These are phyloP conservation scores for Neomonachus schauinslandi DNA, from an alignment of 2,113 vertebrate genomes.

Conservation along the genomic window DNA sequence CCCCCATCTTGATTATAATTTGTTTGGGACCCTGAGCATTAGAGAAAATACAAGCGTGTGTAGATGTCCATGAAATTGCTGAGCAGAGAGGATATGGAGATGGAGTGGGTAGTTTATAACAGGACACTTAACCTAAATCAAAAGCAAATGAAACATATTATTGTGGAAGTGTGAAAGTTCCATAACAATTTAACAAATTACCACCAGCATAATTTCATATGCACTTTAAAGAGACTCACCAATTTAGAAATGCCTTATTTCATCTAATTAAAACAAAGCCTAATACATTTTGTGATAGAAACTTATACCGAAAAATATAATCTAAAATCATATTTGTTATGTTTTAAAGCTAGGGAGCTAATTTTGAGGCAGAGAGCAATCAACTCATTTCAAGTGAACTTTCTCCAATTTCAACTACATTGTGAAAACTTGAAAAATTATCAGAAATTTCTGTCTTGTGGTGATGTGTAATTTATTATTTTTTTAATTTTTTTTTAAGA, in stretches of 20 bases:
- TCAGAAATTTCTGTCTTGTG: neutral
- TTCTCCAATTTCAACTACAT: constrained; percentile 25
- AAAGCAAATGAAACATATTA: constrained; percentile 63
- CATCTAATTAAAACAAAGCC: constrained; percentile 70
- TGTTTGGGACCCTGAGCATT: neutral
- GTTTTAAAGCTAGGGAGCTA: constrained; percentile 36
- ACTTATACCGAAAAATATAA: constrained; percentile 46
- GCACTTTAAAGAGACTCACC: constrained; percentile 67
- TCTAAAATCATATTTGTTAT: constrained; percentile 57
- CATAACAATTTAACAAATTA: constrained; percentile 76
- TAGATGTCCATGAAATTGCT: neutral
- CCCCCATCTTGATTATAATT: neutral
- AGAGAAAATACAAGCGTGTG: neutral
- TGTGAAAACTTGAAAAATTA: constrained; percentile 25
- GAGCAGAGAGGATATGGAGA: neutral
- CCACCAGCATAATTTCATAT: constrained; percentile 49
- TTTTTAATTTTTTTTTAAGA: too few species aligned
- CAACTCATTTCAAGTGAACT: neutral
- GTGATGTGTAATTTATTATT: neutral
- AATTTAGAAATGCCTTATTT: constrained; percentile 69
- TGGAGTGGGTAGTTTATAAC: neutral
- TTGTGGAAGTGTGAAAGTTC: constrained; percentile 67
- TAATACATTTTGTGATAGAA: constrained; percentile 51
- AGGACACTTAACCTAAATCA: constrained; percentile 52
- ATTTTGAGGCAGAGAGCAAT: constrained; percentile 18